Evolutionary conservation across 2,113 vertebrate species (phyloP).

Genomic region (Pyrgilauda ruficollis): DNA sequence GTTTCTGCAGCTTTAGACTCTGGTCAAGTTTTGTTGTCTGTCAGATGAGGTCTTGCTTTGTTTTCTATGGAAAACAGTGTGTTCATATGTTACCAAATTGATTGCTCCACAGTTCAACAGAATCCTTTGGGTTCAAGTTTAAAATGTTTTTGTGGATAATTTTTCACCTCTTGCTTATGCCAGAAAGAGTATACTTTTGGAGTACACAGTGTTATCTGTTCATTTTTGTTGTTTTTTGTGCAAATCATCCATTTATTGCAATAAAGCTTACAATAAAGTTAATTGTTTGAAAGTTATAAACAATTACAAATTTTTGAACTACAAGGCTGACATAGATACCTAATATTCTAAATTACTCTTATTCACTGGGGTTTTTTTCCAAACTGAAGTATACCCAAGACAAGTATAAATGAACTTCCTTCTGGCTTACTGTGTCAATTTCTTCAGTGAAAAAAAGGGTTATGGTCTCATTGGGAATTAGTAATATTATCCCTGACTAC

Average conservation of each 20-base stretch:
- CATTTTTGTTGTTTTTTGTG: neutral
- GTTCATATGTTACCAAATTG: neutral
- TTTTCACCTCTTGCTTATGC: neutral
- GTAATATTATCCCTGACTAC: neutral
- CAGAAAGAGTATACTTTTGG: neutral
- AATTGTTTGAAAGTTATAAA: neutral
- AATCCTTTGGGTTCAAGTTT: neutral
- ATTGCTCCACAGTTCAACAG: neutral
- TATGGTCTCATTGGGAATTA: neutral
- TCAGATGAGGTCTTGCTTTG: neutral
- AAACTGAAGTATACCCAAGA: neutral
- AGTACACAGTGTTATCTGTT: neutral
- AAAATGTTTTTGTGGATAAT: neutral
- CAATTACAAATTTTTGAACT: neutral
- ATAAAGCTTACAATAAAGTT: neutral
- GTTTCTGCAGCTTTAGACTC: neutral
- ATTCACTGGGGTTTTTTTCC: neutral
- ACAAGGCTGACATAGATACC: neutral
- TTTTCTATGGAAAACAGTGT: neutral
- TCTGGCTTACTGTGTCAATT: neutral
- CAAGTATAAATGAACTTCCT: neutral
- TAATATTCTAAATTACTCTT: neutral
- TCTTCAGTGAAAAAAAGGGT: neutral
- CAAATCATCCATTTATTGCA: neutral
- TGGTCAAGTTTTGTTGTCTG: neutral